Conservation (phyloP, 2,888 invertebrate species). For the Podabrus alpinus region DNA sequence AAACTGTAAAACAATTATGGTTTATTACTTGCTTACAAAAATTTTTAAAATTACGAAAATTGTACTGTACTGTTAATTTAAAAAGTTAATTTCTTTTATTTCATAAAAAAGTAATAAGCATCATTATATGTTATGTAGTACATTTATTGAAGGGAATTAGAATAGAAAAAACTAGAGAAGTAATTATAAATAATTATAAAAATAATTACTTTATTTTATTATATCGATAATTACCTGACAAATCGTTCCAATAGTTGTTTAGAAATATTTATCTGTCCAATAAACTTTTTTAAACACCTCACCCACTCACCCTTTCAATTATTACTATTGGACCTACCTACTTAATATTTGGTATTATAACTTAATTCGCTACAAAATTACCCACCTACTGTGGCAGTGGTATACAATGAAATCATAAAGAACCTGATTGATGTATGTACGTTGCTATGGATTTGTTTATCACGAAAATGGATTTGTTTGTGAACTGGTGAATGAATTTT, state of each 20-base stretch:
- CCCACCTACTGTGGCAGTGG: background rate
- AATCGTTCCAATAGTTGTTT: background rate
- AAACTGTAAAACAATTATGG: too few relatives aligned
- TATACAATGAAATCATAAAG: background rate
- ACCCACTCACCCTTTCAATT: background rate
- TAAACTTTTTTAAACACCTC: background rate
- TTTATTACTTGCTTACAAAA: too few relatives aligned
- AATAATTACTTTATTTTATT: background rate
- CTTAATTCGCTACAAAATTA: background rate
- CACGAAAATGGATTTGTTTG: background rate
- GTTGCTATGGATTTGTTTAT: background rate
- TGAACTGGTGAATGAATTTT: background rate
- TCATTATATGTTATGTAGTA: too few relatives aligned
- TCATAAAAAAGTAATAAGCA: too few relatives aligned
- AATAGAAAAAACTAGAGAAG: too few relatives aligned
- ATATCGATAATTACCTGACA: background rate
- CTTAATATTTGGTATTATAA: background rate
- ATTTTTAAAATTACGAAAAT: too few relatives aligned
- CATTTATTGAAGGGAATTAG: too few relatives aligned
- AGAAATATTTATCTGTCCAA: too few relatives aligned
- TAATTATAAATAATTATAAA: too few relatives aligned
- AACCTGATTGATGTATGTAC: background rate
- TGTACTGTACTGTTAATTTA: too few relatives aligned
- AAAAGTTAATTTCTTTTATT: too few relatives aligned
- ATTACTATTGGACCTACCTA: background rate